Conservation (phyloP, 1,140 invertebrate genomes). For the Drosophila subpulchrella region DNA sequence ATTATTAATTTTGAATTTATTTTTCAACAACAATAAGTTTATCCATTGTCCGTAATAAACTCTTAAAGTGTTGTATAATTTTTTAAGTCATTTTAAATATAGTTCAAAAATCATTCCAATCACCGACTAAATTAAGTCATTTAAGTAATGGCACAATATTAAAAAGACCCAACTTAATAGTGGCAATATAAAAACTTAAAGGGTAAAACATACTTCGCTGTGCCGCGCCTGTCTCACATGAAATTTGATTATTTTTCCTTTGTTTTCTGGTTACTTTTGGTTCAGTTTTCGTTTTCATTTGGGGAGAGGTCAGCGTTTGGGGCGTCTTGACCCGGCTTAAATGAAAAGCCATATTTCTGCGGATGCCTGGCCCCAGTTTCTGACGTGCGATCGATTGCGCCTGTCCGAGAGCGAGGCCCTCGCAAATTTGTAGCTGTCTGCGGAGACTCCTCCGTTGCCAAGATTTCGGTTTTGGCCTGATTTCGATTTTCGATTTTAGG, state of each 20-base stretch:
- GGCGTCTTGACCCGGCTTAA: conserved; percentile 78
- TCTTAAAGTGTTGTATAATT: not conserved
- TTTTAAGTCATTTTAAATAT: not conserved
- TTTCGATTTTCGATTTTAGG: conserved; percentile 64
- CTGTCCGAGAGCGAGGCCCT: conserved; percentile 58
- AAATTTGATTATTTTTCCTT: conserved; percentile 34
- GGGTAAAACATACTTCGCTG: conserved; percentile 16
- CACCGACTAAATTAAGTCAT: not conserved
- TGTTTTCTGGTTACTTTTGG: conserved; percentile 56
- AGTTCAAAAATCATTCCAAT: not conserved
- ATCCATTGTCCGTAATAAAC: not conserved
- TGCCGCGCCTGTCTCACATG: conserved; percentile 5
- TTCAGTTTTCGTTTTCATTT: conserved; percentile 78
- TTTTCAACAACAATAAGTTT: too few relatives aligned
- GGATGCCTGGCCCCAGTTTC: conserved; percentile 74
- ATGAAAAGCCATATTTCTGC: conserved; percentile 81
- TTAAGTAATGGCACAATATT: not conserved
- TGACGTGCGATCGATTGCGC: conserved; percentile 81
- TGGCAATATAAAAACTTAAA: not conserved
- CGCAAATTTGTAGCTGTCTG: conserved; percentile 73
- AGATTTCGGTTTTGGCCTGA: conserved; percentile 50
- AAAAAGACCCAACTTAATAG: not conserved
- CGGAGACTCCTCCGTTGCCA: not conserved
- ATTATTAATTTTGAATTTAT: too few relatives aligned
- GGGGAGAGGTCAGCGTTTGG: conserved; percentile 51